phyloP scores from a whole-genome alignment of 2,113 vertebrate species.

The Elgaria multicarinata region DNA sequence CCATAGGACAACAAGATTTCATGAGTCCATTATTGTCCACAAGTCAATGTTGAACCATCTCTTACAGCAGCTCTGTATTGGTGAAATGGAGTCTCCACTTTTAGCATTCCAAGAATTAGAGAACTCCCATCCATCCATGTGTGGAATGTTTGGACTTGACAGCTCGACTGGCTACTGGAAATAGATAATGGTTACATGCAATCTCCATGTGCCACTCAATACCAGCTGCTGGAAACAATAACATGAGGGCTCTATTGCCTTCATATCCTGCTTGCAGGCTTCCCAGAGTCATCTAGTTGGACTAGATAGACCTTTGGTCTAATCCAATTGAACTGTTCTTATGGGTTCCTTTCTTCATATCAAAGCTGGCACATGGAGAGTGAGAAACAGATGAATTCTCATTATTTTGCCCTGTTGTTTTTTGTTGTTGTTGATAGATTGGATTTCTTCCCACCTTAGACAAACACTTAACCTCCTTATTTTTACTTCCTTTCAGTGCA shows the following conservation, averaged over 20 bases:
- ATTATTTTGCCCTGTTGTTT: not conserved
- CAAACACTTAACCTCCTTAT: not conserved
- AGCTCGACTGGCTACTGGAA: not conserved
- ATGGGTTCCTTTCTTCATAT: not conserved
- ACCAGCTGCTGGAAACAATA: not conserved
- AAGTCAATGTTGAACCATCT: not conserved
- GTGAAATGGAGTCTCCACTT: not conserved
- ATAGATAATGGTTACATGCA: not conserved
- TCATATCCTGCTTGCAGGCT: not conserved
- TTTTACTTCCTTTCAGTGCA: constrained; percentile 54
- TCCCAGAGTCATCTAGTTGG: not conserved
- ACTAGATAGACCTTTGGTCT: not conserved
- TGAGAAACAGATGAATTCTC: not conserved
- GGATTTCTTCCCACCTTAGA: not conserved
- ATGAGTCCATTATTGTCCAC: not conserved
- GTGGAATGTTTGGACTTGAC: not conserved
- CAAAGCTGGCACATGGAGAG: not conserved
- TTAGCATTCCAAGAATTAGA: not conserved
- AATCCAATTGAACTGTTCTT: not conserved
- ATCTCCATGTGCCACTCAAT: not conserved
- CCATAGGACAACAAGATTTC: not conserved
- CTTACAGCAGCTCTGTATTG: not conserved
- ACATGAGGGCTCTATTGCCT: not conserved
- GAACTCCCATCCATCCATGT: too few species aligned
- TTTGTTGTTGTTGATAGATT: not conserved